Conservation (phyloP, 2,888 invertebrate genomes). For the Saturnia japonica region DNA sequence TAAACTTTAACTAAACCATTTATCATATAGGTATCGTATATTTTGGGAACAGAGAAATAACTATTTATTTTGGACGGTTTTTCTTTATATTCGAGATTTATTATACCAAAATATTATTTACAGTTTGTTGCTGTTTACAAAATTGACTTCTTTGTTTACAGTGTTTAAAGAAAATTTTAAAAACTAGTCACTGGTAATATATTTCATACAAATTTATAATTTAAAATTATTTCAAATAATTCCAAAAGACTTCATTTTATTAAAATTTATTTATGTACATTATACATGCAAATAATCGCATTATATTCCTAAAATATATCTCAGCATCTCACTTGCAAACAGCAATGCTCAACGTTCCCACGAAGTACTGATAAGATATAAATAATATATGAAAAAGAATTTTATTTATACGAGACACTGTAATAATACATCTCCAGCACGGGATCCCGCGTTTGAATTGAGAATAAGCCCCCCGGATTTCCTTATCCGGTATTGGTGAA, state of each 20-base stretch:
- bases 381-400: conserved; percentile 29
- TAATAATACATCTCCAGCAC: conserved; percentile 18
- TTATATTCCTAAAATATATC: not conserved
- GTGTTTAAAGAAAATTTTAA: too few species aligned
- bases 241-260: not conserved
- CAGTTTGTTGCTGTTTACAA: too few species aligned
- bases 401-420: conserved; percentile 15
- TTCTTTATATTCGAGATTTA: too few species aligned
- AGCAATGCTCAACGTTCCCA: not conserved
- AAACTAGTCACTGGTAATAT: too few species aligned
- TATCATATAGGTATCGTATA: too few species aligned
- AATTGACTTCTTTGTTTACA: too few species aligned
- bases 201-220: too few species aligned
- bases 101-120: too few species aligned
- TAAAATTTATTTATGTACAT: not conserved
- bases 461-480: conserved; percentile 53
- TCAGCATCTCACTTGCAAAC: not conserved
- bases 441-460: conserved; percentile 20
- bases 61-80: too few species aligned
- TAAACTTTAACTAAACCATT: too few species aligned
- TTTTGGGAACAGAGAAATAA: too few species aligned
- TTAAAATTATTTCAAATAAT: not conserved
- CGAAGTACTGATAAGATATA: conserved; percentile 18
- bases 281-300: not conserved
- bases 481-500: conserved; percentile 55